Percentiles rank a stretch among this genome's conserved stretches.
Conservation (phyloP, 2,113 vertebrate genomes). For the Haemorhous mexicanus region DNA sequence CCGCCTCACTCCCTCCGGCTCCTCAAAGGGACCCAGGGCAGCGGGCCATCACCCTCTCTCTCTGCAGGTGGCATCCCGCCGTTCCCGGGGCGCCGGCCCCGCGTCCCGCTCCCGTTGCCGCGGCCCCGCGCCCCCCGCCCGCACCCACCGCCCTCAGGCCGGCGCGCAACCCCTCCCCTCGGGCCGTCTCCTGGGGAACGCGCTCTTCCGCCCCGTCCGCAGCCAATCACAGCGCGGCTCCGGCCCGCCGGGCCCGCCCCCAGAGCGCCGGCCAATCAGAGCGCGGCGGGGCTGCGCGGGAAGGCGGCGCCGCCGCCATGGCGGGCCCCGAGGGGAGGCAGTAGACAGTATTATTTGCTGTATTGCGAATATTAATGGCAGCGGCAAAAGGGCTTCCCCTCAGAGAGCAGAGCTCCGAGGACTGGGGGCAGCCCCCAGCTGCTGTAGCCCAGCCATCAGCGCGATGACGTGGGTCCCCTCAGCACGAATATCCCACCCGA, state of each 20-base stretch:
- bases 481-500: accelerated
- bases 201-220: neutral
- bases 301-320: neutral
- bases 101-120: no score
- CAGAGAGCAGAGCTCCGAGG: no score
- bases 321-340: neutral
- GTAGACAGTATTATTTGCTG: accelerated
- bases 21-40: neutral
- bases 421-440: accelerated
- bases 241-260: neutral
- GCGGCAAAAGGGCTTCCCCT: accelerated
- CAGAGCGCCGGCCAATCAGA: neutral
- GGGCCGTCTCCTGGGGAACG: constrained; percentile 26
- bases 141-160: neutral
- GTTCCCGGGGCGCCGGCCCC: neutral
- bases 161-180: neutral
- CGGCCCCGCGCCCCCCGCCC: neutral
- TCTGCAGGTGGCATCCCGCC: accelerated
- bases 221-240: neutral
- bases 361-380: no score
- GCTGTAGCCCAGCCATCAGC: neutral
- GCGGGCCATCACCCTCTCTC: no score
- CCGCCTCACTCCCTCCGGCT: neutral
- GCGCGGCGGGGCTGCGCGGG: neutral
- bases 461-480: accelerated